Conservation (phyloP, 1,140 invertebrate genomes). For the Solenopsis invicta region DNA sequence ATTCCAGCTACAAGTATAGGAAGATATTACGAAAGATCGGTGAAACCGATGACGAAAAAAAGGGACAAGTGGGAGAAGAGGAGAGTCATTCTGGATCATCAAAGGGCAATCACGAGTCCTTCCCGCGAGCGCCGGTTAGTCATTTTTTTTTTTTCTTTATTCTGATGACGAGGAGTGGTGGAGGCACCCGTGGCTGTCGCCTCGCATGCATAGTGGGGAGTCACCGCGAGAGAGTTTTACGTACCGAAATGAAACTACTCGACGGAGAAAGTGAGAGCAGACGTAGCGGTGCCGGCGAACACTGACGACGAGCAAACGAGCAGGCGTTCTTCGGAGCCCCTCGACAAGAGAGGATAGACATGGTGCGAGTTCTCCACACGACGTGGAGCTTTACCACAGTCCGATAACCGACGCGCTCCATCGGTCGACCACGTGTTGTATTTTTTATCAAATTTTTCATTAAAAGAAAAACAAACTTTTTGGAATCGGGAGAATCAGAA, state of each 20-base stretch:
- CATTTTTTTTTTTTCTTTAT: slow-evolving; percentile 57
- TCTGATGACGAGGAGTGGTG: slow-evolving; percentile 30
- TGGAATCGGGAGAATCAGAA: background rate
- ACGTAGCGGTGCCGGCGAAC: slow-evolving; percentile 79
- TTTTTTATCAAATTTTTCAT: background rate
- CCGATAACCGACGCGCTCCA: slow-evolving; percentile 42
- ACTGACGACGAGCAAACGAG: slow-evolving; percentile 65
- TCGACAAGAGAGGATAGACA: slow-evolving; percentile 81
- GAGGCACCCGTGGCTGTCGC: background rate
- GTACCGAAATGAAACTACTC: slow-evolving; percentile 86
- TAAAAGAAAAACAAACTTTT: no score
- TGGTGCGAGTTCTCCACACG: slow-evolving; percentile 72
- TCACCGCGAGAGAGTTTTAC: slow-evolving; percentile 83
- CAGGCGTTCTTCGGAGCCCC: slow-evolving; percentile 77
- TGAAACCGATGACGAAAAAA: background rate
- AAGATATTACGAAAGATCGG: slow-evolving; percentile 19
- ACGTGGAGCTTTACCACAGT: slow-evolving; percentile 59
- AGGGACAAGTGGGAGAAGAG: background rate
- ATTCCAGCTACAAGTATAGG: no score
- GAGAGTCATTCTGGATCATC: slow-evolving; percentile 21
- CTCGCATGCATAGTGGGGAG: slow-evolving; percentile 61
- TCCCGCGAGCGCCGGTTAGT: slow-evolving; percentile 6
- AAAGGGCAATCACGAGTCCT: slow-evolving; percentile 41
- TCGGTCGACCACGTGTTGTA: slow-evolving; percentile 8
- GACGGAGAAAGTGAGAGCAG: slow-evolving; percentile 86